phyloP scores from a whole-genome alignment of 2,113 vertebrate genomes.

The Plecotus auritus region DNA sequence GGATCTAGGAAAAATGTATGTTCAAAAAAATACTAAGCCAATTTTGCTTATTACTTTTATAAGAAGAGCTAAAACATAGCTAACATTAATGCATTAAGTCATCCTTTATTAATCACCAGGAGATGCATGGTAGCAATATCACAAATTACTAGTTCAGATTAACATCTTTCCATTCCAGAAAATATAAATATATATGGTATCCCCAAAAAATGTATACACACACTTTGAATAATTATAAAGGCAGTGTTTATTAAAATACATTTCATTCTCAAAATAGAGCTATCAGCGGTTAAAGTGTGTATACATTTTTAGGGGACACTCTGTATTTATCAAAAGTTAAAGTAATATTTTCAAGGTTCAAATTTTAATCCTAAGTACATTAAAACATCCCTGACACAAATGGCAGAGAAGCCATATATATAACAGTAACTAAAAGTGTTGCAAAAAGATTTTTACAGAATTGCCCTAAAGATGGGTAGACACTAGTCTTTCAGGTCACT shows the following conservation, averaged over 20 bases:
- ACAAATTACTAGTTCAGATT: slow-evolving; percentile 13
- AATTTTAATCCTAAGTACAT: slow-evolving; percentile 14
- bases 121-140: neutral
- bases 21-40: neutral
- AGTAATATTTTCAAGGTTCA: neutral
- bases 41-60: slow-evolving; percentile 19
- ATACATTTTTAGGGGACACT: too few relatives aligned
- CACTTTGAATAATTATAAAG: too few relatives aligned
- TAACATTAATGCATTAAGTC: neutral
- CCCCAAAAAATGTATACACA: too few relatives aligned
- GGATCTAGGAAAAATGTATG: neutral
- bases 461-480: neutral
- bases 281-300: too few relatives aligned
- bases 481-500: neutral
- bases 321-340: neutral
- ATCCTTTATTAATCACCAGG: neutral
- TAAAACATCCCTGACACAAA: neutral
- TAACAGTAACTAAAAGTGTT: neutral
- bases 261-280: too few relatives aligned
- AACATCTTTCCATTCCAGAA: slow-evolving; percentile 27
- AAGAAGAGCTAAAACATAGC: neutral
- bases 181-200: neutral
- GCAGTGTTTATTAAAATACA: too few relatives aligned
- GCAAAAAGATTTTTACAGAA: neutral
- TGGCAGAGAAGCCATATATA: neutral